Evolutionary conservation across 1,140 invertebrate genomes (phyloP), one percentile per base, ranked within the genome.

Genomic region (Psix sp.): DNA sequence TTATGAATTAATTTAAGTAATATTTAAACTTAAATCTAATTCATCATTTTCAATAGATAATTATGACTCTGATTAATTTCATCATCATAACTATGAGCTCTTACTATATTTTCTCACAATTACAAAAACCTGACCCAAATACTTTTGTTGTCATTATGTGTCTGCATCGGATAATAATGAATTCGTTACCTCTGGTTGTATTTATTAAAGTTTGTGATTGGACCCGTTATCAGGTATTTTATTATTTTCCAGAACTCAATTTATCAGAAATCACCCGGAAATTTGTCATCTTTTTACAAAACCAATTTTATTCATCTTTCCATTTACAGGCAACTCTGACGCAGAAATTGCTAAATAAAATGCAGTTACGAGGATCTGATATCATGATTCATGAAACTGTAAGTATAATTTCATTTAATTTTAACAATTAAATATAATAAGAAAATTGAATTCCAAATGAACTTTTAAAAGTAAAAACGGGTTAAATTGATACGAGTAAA

Each of bases 181-280:
- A 49, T 35, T 20, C 21, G 24, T 11, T 73, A 6, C 60, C 60
- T 7, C 15, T 71, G 11, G 43, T 71, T 15, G 5, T 39, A 0
- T 72, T 72, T 45, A 72, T 72, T 72, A 36, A 51, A 21, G 2
- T 52, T n/a, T 72, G 68, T 17, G 68, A 72, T 39, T 65, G 68
- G 59, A 72, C 68, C n/a, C 45, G 38, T 15, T n/a, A 51, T 31
- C 51, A 72, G 29, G 68, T 72, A 43, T 4, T 13, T 6, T 31
- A 1, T 31, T 13, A 5, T 13, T 13, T 33, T 33, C 29, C n/a
- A 33, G 3, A 33, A 10, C 4, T 6, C n/a, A 33, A 33, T 33
- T 33, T 24, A 24, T 7, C 5, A 35, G 5, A 14, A 3, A 13
- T 35, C 11, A 35, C 6, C 6, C 3, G 5, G 13, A 13, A 14